phyloP scores from a whole-genome alignment of 2,113 vertebrate genomes.

The Hassar affinis region DNA sequence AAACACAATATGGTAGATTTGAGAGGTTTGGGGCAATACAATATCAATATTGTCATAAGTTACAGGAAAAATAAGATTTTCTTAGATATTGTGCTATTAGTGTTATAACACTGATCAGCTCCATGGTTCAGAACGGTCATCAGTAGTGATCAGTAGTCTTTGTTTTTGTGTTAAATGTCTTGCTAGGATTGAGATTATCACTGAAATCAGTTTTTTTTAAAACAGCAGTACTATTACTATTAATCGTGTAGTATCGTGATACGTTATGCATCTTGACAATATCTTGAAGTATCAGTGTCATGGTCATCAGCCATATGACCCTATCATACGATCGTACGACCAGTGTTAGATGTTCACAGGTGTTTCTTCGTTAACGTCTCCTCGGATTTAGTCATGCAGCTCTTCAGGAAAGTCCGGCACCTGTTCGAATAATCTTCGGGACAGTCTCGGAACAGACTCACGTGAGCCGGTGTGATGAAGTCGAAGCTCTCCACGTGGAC shows the following conservation, averaged over 20 bases:
- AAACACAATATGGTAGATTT: constrained; percentile 41
- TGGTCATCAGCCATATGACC: no score
- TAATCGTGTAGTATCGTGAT: neutral
- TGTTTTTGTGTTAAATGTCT: neutral
- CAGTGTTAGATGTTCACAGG: constrained; percentile 53
- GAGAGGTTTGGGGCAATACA: neutral
- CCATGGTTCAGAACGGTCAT: neutral
- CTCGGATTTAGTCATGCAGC: constrained; percentile 66
- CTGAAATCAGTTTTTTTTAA: neutral
- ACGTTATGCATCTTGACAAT: neutral
- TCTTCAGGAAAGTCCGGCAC: constrained; percentile 78
- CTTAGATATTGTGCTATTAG: neutral
- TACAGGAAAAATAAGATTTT: neutral
- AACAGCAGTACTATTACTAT: neutral
- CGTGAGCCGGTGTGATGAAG: constrained; percentile 83
- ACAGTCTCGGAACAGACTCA: constrained; percentile 82
- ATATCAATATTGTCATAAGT: neutral
- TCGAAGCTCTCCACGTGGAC: constrained; percentile 79
- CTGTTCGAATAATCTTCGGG: constrained; percentile 81
- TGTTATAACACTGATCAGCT: neutral
- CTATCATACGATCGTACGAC: neutral
- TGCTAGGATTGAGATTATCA: neutral
- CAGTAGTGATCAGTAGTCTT: neutral
- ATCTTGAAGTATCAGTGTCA: neutral
- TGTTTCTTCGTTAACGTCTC: constrained; percentile 53